Percentiles rank a stretch among this genome's conserved stretches.
Conservation (phyloP, 2,113 vertebrate genomes). For the Alosa alosa region DNA sequence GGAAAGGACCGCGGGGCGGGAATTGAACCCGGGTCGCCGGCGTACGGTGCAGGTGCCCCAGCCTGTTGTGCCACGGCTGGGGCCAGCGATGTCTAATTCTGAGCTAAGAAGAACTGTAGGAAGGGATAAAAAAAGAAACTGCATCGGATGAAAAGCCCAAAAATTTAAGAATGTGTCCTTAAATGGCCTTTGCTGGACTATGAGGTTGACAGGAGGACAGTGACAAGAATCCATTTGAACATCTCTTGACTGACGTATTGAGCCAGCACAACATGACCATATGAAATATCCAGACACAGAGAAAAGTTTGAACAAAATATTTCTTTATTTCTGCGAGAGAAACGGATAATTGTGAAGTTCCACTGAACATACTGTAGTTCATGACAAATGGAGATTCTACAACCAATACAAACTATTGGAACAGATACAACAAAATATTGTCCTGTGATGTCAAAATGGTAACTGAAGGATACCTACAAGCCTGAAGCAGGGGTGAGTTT, state of each 20-base stretch:
- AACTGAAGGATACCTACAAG: conserved; percentile 59
- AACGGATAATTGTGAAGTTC: conserved; percentile 64
- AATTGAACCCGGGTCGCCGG: no score
- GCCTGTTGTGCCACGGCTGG: no score
- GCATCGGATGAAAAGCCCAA: background rate
- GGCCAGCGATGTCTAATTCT: background rate
- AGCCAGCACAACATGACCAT: background rate
- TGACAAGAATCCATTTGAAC: background rate
- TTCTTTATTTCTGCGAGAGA: conserved; percentile 72
- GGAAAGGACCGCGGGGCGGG: no score
- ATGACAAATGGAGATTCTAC: conserved; percentile 65
- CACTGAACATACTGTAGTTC: conserved; percentile 66
- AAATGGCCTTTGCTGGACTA: background rate
- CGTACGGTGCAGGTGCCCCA: no score
- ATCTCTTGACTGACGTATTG: background rate
- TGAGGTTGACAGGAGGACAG: background rate
- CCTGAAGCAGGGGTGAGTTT: conserved; percentile 50
- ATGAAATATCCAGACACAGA: conserved; percentile 21
- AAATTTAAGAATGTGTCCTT: background rate
- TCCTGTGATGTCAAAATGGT: conserved; percentile 53
- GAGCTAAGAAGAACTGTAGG: background rate
- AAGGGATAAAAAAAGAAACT: background rate
- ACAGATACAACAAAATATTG: conserved; percentile 61
- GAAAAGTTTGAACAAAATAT: conserved; percentile 68
- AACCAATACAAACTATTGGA: conserved; percentile 69